A percentile compares a stretch with the other conserved stretches of the same genome.
phyloP scores from a whole-genome alignment of 2,888 invertebrate genomes.

The Ennomos quercinarius region DNA sequence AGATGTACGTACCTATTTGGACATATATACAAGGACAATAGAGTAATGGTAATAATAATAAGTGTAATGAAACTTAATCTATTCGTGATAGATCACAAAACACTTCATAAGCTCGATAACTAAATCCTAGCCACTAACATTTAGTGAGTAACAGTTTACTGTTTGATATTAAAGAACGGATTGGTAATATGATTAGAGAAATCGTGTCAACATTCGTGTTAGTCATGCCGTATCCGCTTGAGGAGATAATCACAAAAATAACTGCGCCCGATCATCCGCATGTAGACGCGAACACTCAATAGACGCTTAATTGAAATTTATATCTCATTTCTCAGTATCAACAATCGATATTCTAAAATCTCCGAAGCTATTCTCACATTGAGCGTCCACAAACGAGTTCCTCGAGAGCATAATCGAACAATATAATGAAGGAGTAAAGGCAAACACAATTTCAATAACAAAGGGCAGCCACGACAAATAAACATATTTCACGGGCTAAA shows the following conservation, averaged over 20 bases:
- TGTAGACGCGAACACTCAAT: slow-evolving; percentile 71
- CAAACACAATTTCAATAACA: slow-evolving; percentile 86
- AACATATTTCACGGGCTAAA: slow-evolving; percentile 85
- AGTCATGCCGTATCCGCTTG: slow-evolving; percentile 57
- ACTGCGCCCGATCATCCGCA: slow-evolving; percentile 60
- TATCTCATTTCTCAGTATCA: slow-evolving; percentile 84
- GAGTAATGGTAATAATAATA: no score
- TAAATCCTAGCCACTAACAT: background rate
- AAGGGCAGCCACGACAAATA: slow-evolving; percentile 83
- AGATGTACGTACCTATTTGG: no score
- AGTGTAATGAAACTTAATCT: no score
- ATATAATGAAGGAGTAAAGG: slow-evolving; percentile 85
- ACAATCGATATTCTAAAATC: slow-evolving; percentile 85
- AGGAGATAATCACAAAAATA: slow-evolving; percentile 77
- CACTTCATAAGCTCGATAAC: background rate
- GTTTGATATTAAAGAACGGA: slow-evolving; percentile 25
- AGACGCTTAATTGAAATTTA: slow-evolving; percentile 84
- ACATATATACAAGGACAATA: no score
- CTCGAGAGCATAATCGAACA: slow-evolving; percentile 81
- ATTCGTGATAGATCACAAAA: background rate
- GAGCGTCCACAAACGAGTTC: slow-evolving; percentile 80
- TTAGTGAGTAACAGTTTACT: background rate
- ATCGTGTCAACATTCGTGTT: slow-evolving; percentile 61
- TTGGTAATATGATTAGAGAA: slow-evolving; percentile 58
- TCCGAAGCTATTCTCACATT: slow-evolving; percentile 77